Conservation (phyloP, 1,140 invertebrate genomes). For the Macrobrachium nipponense region DNA sequence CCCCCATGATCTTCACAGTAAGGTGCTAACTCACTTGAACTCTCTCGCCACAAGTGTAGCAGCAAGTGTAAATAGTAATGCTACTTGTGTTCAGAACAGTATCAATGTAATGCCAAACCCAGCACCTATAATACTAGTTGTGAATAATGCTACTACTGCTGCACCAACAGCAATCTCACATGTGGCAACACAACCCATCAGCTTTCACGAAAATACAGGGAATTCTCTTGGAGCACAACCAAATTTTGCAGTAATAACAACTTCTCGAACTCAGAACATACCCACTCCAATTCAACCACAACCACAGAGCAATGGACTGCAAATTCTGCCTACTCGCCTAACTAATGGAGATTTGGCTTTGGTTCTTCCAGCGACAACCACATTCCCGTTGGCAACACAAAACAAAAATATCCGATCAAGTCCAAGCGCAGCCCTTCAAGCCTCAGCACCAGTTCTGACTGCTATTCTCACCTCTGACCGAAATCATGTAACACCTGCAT, state of each 20-base stretch:
- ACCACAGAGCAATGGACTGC: not conserved
- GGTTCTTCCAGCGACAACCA: slow-evolving; percentile 70
- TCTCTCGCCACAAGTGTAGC: slow-evolving; percentile 9
- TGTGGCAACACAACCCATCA: slow-evolving; percentile 4
- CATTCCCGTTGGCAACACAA: not conserved
- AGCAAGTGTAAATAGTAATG: slow-evolving; percentile 34
- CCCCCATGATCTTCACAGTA: slow-evolving; percentile 38
- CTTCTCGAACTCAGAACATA: slow-evolving; percentile 2
- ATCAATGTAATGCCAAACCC: slow-evolving; percentile 46
- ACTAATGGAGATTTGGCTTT: slow-evolving; percentile 73
- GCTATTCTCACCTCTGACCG: slow-evolving; percentile 47
- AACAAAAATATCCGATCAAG: not conserved
- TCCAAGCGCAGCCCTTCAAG: slow-evolving; percentile 44
- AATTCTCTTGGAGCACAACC: slow-evolving; percentile 49
- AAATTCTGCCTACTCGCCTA: slow-evolving; percentile 19
- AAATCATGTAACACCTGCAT: not conserved
- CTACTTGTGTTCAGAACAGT: slow-evolving; percentile 46
- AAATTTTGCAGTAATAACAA: slow-evolving; percentile 22
- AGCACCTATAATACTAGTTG: slow-evolving; percentile 43
- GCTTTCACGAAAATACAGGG: slow-evolving; percentile 16
- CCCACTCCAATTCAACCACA: not conserved
- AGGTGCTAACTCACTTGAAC: slow-evolving; percentile 39
- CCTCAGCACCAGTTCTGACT: slow-evolving; percentile 38
- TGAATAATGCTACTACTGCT: slow-evolving; percentile 18
- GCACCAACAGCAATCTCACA: not conserved